These are phyloP conservation scores for Piliocolobus tephrosceles DNA, from an alignment of 2,113 vertebrate species.

Conservation along the genomic window DNA sequence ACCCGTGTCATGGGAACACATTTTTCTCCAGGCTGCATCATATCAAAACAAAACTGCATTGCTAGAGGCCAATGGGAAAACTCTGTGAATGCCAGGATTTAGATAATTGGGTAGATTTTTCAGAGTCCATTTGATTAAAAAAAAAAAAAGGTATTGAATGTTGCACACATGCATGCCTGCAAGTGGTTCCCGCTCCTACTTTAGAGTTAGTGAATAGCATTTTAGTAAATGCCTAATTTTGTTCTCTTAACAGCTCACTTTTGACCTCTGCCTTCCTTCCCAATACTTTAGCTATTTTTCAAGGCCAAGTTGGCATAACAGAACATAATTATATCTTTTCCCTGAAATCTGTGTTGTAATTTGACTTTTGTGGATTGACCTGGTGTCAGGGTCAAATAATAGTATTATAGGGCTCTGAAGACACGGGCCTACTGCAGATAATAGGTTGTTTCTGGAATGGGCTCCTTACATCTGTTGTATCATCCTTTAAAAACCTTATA, in stretches of 20 bases:
- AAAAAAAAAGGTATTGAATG: neutral
- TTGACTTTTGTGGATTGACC: constrained; percentile 42
- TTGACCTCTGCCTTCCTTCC: neutral
- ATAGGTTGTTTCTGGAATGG: constrained; percentile 3
- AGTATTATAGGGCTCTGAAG: neutral
- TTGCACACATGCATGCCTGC: neutral
- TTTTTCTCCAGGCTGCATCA: constrained; percentile 51
- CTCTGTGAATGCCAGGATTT: constrained; percentile 22
- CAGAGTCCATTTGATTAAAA: neutral
- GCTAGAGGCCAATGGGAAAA: constrained; percentile 47
- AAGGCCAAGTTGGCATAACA: constrained; percentile 25
- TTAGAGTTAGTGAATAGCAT: constrained; percentile 29
- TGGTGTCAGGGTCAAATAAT: neutral
- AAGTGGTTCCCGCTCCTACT: neutral
- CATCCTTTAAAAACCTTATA: neutral
- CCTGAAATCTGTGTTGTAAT: constrained; percentile 44
- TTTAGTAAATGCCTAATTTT: constrained; percentile 51
- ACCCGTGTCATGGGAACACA: constrained; percentile 24
- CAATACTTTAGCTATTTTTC: constrained; percentile 2
- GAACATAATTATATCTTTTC: constrained; percentile 56
- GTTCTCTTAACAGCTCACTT: constrained; percentile 45
- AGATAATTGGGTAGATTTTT: constrained; percentile 21
- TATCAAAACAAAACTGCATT: constrained; percentile 58
- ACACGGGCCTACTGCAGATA: neutral
- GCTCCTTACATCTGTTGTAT: neutral